Conservation (phyloP, 2,797 vertebrate species). For the Eulemur coronatus region DNA sequence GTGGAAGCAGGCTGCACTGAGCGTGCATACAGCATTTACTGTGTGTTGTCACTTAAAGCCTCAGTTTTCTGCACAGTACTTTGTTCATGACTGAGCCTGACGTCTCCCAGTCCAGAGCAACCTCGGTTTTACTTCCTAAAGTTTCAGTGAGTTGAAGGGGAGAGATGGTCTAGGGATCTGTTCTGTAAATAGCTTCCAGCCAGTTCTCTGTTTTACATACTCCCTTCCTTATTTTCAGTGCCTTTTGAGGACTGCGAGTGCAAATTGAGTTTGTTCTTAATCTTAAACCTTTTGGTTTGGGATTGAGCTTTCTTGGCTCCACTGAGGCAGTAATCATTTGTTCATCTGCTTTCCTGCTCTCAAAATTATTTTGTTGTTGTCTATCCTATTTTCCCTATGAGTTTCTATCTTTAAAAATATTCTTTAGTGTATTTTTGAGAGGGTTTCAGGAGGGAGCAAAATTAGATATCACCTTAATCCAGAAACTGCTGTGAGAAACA, state of each 20-base stretch:
- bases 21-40: accelerated
- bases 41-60: not conserved
- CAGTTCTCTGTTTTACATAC: not conserved
- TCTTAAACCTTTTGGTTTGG: not conserved
- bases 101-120: not conserved
- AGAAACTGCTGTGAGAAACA: not conserved
- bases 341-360: not conserved
- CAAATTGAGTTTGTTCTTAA: not conserved
- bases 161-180: not conserved
- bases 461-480: not conserved
- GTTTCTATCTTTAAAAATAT: constrained; percentile 11
- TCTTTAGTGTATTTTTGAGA: not conserved
- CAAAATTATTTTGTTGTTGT: not conserved
- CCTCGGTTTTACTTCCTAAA: not conserved
- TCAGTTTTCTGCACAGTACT: not conserved
- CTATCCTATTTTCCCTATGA: not conserved
- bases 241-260: not conserved
- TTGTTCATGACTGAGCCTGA: not conserved
- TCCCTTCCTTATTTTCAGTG: no score
- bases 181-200: not conserved
- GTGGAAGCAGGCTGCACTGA: not conserved
- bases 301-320: not conserved
- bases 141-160: not conserved
- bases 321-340: not conserved
- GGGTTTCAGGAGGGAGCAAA: not conserved